A percentile compares a stretch with the other conserved stretches of the same genome.
phyloP scores from a whole-genome alignment of 2,797 vertebrate species.

The Bovichtus diacanthus region DNA sequence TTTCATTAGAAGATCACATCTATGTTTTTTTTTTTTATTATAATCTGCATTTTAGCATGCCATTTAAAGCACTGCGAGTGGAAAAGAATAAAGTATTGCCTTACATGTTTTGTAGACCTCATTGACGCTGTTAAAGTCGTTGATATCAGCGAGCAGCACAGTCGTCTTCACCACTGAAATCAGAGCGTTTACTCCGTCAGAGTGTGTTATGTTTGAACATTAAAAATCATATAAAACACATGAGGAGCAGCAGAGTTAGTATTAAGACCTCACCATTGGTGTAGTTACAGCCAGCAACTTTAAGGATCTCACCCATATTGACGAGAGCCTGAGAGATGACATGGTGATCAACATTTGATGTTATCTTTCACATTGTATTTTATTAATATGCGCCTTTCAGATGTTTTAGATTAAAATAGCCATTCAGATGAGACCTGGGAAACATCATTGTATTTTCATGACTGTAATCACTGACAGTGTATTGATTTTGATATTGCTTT shows the following conservation, averaged over 20 bases:
- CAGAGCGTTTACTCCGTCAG: neutral
- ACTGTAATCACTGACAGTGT: neutral
- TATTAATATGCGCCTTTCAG: neutral
- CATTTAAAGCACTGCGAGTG: neutral
- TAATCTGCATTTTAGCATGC: neutral
- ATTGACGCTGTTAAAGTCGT: constrained; percentile 93
- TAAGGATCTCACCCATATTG: constrained; percentile 96
- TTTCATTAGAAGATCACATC: neutral
- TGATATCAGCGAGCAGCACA: constrained; percentile 93
- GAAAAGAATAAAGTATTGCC: constrained; percentile 57
- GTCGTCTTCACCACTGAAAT: constrained; percentile 96
- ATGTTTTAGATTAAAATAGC: neutral
- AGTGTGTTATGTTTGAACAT: neutral
- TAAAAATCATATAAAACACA: neutral
- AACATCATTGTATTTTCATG: neutral
- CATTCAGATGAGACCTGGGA: neutral
- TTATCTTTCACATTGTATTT: neutral
- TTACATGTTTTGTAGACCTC: constrained; percentile 96
- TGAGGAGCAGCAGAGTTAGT: neutral
- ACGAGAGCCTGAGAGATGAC: constrained; percentile 86
- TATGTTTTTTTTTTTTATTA: neutral
- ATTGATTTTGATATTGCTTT: neutral
- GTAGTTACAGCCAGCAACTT: constrained; percentile 91
- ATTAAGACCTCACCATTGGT: constrained; percentile 87
- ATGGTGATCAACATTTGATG: neutral